Evolutionary conservation across 2,113 vertebrate genomes (phyloP).

Genomic region (Ceyx cyanopectus): DNA sequence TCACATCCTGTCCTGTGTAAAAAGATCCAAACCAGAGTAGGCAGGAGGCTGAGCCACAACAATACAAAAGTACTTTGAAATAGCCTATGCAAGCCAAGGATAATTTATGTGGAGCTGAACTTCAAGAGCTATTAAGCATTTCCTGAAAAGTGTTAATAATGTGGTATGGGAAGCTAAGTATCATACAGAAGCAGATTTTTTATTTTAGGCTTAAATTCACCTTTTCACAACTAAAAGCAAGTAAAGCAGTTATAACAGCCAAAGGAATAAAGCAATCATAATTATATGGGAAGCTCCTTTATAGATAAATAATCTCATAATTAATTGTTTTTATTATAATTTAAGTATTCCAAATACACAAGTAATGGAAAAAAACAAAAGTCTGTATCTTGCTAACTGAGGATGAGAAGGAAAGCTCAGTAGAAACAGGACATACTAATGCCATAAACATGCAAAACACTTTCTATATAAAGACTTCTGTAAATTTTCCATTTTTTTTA

Average conservation of each 20-base stretch:
- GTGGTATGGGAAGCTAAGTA: not conserved
- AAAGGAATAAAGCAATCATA: not conserved
- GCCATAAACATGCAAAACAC: not conserved
- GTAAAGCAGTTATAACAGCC: not conserved
- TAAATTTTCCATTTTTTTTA: not conserved
- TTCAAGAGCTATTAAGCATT: not conserved
- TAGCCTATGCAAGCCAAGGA: not conserved
- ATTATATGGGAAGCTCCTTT: not conserved
- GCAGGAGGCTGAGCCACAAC: not conserved
- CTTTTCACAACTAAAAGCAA: not conserved
- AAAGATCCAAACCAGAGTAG: not conserved
- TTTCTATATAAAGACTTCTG: not conserved
- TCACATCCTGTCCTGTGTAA: not conserved
- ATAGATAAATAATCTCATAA: not conserved
- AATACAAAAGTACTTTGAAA: constrained; percentile 5
- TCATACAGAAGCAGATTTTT: not conserved
- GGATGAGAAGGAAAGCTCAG: not conserved
- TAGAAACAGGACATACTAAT: not conserved
- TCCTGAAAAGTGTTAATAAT: not conserved
- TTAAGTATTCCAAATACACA: not conserved
- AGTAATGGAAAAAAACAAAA: not conserved
- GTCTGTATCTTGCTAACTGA: not conserved
- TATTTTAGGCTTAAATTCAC: not conserved
- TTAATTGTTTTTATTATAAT: not conserved
- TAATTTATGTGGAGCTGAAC: not conserved